phyloP scores from a whole-genome alignment of 1,140 invertebrate genomes.

The Cylas formicarius region DNA sequence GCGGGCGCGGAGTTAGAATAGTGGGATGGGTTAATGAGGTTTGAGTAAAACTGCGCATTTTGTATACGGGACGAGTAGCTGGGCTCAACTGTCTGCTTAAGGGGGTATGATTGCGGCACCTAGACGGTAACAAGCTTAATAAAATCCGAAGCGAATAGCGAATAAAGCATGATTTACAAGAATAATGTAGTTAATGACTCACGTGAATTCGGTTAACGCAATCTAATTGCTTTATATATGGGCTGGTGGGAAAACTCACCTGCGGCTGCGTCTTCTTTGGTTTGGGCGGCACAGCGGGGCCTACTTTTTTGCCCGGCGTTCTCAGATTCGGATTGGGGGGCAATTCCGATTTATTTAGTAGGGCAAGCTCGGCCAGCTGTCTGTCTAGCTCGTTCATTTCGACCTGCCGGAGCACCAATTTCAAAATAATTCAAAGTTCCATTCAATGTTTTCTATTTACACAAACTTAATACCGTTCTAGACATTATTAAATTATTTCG shows the following conservation, averaged over 20 bases:
- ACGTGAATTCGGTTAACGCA: background rate
- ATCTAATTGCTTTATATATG: background rate
- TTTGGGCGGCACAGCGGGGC: slow-evolving; percentile 71
- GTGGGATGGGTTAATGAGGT: slow-evolving; percentile 22
- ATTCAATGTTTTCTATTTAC: no score
- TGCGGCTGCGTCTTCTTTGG: slow-evolving; percentile 66
- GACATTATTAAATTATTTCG: no score
- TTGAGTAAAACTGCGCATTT: slow-evolving; percentile 32
- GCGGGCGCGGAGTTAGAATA: slow-evolving; percentile 25
- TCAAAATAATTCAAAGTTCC: no score
- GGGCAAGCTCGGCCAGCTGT: slow-evolving; percentile 49
- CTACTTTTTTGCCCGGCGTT: slow-evolving; percentile 54
- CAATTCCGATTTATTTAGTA: slow-evolving; percentile 49
- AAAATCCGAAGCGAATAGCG: background rate
- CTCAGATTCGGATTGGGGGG: slow-evolving; percentile 46
- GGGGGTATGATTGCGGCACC: slow-evolving; percentile 39
- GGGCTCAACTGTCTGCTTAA: slow-evolving; percentile 41
- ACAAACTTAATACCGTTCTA: no score
- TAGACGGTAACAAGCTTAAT: slow-evolving; percentile 15
- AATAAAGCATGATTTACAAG: background rate
- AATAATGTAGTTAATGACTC: slow-evolving; percentile 33
- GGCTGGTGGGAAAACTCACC: slow-evolving; percentile 46
- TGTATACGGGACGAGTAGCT: slow-evolving; percentile 43
- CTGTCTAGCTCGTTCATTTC: slow-evolving; percentile 51
- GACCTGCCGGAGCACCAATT: no score